Conservation (phyloP, 1,140 invertebrate genomes). For the Drosophila repleta region DNA sequence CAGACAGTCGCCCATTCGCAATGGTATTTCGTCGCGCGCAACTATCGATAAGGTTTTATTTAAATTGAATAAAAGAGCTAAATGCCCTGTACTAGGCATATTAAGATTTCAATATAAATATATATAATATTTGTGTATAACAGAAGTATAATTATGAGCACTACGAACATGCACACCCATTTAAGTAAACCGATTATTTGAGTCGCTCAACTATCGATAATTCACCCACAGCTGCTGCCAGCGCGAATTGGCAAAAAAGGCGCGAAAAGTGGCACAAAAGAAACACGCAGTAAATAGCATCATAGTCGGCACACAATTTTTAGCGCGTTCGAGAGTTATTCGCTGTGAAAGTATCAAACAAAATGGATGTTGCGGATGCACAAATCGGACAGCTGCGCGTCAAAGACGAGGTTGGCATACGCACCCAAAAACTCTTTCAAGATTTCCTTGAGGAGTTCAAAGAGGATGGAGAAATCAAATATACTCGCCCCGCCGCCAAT, state of each 20-base stretch:
- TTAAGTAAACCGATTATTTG: not conserved
- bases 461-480: conserved; percentile 95
- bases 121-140: not conserved
- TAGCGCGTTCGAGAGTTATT: conserved; percentile 33
- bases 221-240: not conserved
- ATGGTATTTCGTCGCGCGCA: not conserved
- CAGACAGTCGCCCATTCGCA: not conserved
- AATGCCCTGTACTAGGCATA: not conserved
- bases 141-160: not conserved
- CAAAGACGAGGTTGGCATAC: conserved; percentile 94
- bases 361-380: conserved; percentile 88
- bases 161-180: not conserved
- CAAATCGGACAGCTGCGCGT: conserved; percentile 88
- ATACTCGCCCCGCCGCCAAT: conserved; percentile 92
- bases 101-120: not conserved
- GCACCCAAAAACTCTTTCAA: conserved; percentile 97
- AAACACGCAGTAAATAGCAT: conserved; percentile 50
- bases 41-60: not conserved
- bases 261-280: conserved; percentile 48
- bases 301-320: conserved; percentile 7
- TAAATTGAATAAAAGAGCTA: not conserved
- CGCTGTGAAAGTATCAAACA: conserved; percentile 16
- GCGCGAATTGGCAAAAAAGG: conserved; percentile 44
- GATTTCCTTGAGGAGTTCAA: conserved; percentile 97
- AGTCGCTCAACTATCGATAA: conserved; percentile 11